Evolutionary conservation across 1,140 invertebrate genomes (phyloP).

Genomic region (Platyura marginata): DNA sequence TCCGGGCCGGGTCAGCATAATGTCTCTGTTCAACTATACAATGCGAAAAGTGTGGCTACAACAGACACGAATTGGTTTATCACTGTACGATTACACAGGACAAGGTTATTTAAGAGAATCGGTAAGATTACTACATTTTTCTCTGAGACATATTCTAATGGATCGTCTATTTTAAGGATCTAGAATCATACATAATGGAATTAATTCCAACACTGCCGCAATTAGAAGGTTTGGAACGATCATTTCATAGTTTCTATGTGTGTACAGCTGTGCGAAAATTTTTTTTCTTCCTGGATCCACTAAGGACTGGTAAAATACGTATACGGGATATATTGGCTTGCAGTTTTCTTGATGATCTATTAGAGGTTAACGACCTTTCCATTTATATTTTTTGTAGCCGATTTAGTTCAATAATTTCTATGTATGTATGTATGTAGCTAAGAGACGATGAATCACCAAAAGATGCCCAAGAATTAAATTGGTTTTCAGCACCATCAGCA

Average conservation of each 20-base stretch:
- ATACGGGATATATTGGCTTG: conserved; percentile 84
- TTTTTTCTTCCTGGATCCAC: conserved; percentile 84
- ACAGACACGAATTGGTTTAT: conserved; percentile 82
- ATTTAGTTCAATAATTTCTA: background rate
- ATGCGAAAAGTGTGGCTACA: conserved; percentile 90
- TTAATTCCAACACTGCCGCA: conserved; percentile 80
- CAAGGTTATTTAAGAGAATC: conserved; percentile 80
- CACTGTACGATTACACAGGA: conserved; percentile 81
- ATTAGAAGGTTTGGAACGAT: conserved; percentile 74
- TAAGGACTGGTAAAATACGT: conserved; percentile 69
- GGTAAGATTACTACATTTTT: conserved; percentile 28
- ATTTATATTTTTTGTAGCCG: background rate
- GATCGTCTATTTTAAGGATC: conserved; percentile 36
- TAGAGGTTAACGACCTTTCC: conserved; percentile 39
- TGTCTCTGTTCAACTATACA: conserved; percentile 83
- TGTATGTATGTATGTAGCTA: conserved; percentile 33
- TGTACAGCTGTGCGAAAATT: conserved; percentile 91
- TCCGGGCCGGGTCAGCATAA: conserved; percentile 54
- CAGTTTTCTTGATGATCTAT: conserved; percentile 78
- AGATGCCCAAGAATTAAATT: conserved; percentile 75
- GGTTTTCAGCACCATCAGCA: conserved; percentile 86
- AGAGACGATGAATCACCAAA: conserved; percentile 69
- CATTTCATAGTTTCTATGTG: conserved; percentile 91
- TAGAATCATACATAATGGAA: conserved; percentile 90
- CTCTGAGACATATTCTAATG: background rate